Base-by-base conservation (phyloP, 2,888 invertebrate genomes). In the Phyto melanocephala region DNA sequence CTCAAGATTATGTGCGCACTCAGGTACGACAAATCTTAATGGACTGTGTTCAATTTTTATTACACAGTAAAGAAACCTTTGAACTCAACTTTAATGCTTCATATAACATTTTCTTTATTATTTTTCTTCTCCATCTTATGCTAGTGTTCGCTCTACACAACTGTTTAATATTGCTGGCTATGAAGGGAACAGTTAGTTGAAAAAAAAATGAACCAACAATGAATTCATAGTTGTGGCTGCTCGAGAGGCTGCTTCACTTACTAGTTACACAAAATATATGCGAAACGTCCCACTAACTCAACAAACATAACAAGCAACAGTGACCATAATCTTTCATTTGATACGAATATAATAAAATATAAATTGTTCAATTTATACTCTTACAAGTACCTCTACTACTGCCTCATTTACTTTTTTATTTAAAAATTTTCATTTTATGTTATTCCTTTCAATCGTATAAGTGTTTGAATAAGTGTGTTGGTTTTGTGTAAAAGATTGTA, bases 11-110 rank as follows among this genome's bases (percentile, higher is more conserved):
- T 84, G 80, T 84, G 87, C 86, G 86, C 87, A 85, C 86, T 86
- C 87, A 87, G 87, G 87, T 87, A 86, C 85, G 85, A 85, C 86
- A 87, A 87, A 86, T 86, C 87, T 87, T 87, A 88, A 87, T 88
- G 87, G 87, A 87, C 87, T 85, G 83, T 84, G 85, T 86, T 87
- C 87, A 86, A 86, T 87, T 87, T 87, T 87, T 87, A 86, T 87
- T 86, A 85, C 85, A 86, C 62, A 81, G 58, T 74, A 37, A 63
- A 81, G 28, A 28, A 70, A 77, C 82, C 82, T 84, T 85, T 82
- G 77, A 85, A 84, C 85, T 82, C 58, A 68, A 78, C 81, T 63
- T 70, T 70, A 82, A 82, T 82, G 81, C 74, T 75, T 70, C 70
- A 75, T 60, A 78, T 75, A 28, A 75, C 28, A 47, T 65, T 35